Evolutionary conservation across 2,113 vertebrate genomes (phyloP).

Genomic region (Lagenorhynchus albirostris): DNA sequence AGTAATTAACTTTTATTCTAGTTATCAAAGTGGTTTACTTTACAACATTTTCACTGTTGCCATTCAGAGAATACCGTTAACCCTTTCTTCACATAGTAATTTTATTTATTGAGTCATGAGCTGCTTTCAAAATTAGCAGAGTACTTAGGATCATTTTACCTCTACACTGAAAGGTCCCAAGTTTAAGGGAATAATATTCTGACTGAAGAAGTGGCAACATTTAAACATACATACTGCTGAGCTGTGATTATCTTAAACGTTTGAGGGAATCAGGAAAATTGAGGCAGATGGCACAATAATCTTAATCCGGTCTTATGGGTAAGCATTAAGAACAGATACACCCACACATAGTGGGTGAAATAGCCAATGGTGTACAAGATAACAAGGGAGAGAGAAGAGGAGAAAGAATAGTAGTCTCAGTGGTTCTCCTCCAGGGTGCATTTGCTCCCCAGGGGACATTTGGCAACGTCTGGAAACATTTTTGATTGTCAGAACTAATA

Average conservation of each 20-base stretch:
- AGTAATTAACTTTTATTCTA: not conserved
- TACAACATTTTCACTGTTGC: not conserved
- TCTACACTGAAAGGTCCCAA: not conserved
- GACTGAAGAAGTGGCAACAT: not conserved
- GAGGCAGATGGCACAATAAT: not conserved
- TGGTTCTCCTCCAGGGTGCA: not conserved
- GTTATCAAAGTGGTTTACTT: constrained; percentile 18
- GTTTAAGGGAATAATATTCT: not conserved
- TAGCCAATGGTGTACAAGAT: not conserved
- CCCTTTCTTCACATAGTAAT: not conserved
- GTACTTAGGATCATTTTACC: constrained; percentile 17
- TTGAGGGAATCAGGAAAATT: constrained; percentile 26
- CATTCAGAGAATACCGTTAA: constrained; percentile 11
- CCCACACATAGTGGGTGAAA: not conserved
- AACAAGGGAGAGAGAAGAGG: not conserved
- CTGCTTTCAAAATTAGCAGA: not conserved
- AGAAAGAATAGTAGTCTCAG: not conserved
- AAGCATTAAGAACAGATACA: not conserved
- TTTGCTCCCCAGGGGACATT: not conserved
- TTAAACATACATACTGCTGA: not conserved
- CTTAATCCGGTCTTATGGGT: not conserved
- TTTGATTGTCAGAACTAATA: not conserved
- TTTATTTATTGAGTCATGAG: not conserved
- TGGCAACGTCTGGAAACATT: not conserved
- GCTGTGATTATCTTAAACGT: not conserved